Conservation (phyloP, 2,888 invertebrate species). For the Ectemnius continuus region DNA sequence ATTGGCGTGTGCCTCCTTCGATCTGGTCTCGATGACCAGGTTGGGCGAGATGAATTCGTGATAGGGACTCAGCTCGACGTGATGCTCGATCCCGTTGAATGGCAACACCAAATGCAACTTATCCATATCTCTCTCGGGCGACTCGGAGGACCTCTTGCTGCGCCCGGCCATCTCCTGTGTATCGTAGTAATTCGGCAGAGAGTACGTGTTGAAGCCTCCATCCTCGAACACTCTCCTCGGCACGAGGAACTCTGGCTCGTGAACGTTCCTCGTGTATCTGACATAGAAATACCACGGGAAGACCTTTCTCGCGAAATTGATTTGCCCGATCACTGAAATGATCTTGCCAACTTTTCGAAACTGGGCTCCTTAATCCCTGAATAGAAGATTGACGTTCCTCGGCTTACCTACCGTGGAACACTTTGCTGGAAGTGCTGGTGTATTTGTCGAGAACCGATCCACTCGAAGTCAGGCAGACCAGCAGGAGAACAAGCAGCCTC, state of each 20-base stretch:
- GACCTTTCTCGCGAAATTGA: conserved; percentile 19
- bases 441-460: conserved; percentile 54
- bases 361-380: too few species aligned
- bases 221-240: conserved; percentile 77
- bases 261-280: conserved; percentile 79
- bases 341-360: too few species aligned
- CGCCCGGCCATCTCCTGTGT: conserved; percentile 58
- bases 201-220: conserved; percentile 78
- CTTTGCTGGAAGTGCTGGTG: conserved; percentile 43
- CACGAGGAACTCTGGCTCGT: conserved; percentile 77
- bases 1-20: conserved; percentile 78
- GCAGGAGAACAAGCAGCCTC: conserved; percentile 48
- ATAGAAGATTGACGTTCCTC: too few species aligned
- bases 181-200: conserved; percentile 78
- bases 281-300: background rate
- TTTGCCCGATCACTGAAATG: too few species aligned
- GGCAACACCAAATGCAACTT: conserved; percentile 70
- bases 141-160: conserved; percentile 57
- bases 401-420: conserved; percentile 71
- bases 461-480: conserved; percentile 35
- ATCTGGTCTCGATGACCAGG: conserved; percentile 86
- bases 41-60: conserved; percentile 80
- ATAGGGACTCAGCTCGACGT: conserved; percentile 79
- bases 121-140: conserved; percentile 22
- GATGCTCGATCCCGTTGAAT: conserved; percentile 73